phyloP scores from a whole-genome alignment of 1,140 invertebrate species.

The Aphidius gifuensis region DNA sequence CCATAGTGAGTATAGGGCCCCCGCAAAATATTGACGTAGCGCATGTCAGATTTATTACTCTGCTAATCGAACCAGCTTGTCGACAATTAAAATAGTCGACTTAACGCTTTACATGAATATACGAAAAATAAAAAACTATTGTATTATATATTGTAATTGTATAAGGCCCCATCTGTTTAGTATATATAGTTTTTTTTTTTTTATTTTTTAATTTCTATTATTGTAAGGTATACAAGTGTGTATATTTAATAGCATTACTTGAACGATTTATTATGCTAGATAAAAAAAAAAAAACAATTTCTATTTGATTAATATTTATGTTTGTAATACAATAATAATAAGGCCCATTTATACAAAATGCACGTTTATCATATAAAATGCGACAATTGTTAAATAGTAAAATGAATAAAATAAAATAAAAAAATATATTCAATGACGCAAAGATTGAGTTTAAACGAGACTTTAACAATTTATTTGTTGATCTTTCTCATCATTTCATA shows the following conservation, averaged over 20 bases:
- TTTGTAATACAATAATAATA: too few species aligned
- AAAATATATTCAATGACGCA: too few species aligned
- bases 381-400: too few species aligned
- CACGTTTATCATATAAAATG: too few species aligned
- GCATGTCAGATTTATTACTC: slow-evolving; percentile 20
- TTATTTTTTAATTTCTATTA: not conserved
- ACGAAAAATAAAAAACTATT: slow-evolving; percentile 3
- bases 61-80: slow-evolving; percentile 20
- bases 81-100: slow-evolving; percentile 13
- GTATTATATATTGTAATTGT: not conserved
- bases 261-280: too few species aligned
- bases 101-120: slow-evolving; percentile 10
- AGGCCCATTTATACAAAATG: too few species aligned
- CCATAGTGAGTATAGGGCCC: slow-evolving; percentile 16
- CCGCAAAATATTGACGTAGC: slow-evolving; percentile 15
- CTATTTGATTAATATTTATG: too few species aligned
- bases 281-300: too few species aligned
- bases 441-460: not conserved
- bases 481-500: not conserved
- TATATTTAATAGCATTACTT: too few species aligned
- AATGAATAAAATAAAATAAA: too few species aligned
- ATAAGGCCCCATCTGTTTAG: slow-evolving; percentile 8
- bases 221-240: too few species aligned
- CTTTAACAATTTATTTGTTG: slow-evolving; percentile 7
- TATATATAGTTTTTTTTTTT: not conserved